A percentile compares a stretch with the other conserved stretches of the same genome.
phyloP scores from a whole-genome alignment of 2,888 invertebrate genomes.

The Napeogenes sylphis region DNA sequence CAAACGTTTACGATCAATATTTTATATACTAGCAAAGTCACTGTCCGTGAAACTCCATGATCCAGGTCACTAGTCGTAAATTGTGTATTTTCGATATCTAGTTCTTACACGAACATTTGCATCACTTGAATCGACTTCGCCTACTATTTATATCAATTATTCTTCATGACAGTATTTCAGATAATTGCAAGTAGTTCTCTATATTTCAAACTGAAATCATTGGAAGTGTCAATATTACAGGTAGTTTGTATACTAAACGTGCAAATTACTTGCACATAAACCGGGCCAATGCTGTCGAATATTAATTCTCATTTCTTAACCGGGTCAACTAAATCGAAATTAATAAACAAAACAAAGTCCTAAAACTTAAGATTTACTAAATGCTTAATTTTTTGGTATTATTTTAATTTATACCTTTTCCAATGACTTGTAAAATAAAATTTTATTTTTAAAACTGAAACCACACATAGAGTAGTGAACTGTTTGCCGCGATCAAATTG shows the following conservation, averaged over 20 bases:
- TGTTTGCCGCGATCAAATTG: background rate
- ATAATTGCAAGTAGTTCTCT: no score
- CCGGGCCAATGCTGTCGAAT: conserved; percentile 3
- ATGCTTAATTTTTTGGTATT: no score
- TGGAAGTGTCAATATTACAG: background rate
- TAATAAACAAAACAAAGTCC: background rate
- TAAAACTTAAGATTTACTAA: no score
- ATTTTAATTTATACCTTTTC: no score
- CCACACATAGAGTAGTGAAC: background rate
- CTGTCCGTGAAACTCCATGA: background rate
- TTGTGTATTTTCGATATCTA: background rate
- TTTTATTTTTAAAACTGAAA: no score
- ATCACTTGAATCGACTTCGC: no score
- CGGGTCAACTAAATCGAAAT: background rate
- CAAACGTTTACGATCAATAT: conserved; percentile 1
- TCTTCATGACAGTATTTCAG: no score
- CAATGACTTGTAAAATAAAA: no score
- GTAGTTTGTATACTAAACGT: background rate
- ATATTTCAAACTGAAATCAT: background rate
- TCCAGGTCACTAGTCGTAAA: conserved; percentile 5
- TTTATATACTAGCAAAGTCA: background rate
- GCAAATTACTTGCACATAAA: background rate
- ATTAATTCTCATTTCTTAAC: background rate
- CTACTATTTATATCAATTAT: no score
- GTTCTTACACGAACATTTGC: background rate